These are phyloP conservation scores for Nomada goodeniana DNA, from an alignment of 2,888 invertebrate genomes.

Conservation along the genomic window DNA sequence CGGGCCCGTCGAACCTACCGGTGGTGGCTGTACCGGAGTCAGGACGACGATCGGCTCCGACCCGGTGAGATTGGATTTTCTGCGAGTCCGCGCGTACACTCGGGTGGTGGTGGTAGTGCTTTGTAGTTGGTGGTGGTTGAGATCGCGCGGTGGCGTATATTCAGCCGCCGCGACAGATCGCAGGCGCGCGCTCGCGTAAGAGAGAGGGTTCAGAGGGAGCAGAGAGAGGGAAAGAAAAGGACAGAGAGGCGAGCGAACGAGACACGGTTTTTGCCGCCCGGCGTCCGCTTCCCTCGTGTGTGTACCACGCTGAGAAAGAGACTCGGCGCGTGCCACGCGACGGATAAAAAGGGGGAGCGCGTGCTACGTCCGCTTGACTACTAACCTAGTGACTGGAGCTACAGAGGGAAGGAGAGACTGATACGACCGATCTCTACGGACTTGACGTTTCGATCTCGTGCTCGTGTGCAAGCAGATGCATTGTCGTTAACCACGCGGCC, in stretches of 20 bases:
- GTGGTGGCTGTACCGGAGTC: constrained; percentile 19
- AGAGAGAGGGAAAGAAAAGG: constrained; percentile 50
- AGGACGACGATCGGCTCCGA: constrained; percentile 36
- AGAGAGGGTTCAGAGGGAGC: constrained; percentile 30
- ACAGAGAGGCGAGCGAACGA: constrained; percentile 50
- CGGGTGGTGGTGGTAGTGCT: constrained; percentile 50
- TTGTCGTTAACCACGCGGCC: background rate
- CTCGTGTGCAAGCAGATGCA: background rate
- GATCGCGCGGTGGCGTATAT: constrained; percentile 48
- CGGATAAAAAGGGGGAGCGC: constrained; percentile 63
- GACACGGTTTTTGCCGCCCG: constrained; percentile 64
- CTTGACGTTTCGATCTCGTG: constrained; percentile 35
- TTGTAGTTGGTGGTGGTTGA: constrained; percentile 58
- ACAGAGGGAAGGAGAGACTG: constrained; percentile 33
- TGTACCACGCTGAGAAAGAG: constrained; percentile 40
- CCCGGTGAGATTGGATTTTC: constrained; percentile 42
- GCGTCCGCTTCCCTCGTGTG: constrained; percentile 60
- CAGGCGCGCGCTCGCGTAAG: constrained; percentile 28
- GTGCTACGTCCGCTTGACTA: constrained; percentile 63
- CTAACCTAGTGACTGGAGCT: constrained; percentile 65
- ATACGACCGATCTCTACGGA: constrained; percentile 43
- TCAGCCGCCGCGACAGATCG: constrained; percentile 41
- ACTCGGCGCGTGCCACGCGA: constrained; percentile 62
- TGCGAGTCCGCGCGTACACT: constrained; percentile 23
- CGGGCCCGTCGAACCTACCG: constrained; percentile 36